phyloP scores from a whole-genome alignment of 2,888 invertebrate species.

The Phalera bucephala region DNA sequence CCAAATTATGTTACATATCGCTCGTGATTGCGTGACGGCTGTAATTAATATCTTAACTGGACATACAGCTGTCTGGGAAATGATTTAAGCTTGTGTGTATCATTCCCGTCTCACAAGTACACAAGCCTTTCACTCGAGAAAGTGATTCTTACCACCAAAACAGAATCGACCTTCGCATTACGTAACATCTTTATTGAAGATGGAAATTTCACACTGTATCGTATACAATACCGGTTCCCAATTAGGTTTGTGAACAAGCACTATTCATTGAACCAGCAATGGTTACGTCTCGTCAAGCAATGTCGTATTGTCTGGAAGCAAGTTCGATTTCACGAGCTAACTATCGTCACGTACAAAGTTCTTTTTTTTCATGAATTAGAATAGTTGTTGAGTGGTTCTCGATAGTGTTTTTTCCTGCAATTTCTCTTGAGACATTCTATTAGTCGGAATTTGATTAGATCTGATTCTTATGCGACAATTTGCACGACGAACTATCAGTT shows the following conservation, averaged over 20 bases:
- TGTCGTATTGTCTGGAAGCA: slow-evolving; percentile 6
- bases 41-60: neutral
- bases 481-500: neutral
- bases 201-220: neutral
- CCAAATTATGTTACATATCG: neutral
- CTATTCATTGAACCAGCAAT: neutral
- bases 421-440: slow-evolving; percentile 9
- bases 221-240: neutral
- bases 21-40: neutral
- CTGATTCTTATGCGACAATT: neutral
- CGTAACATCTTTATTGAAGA: slow-evolving; percentile 1
- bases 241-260: neutral
- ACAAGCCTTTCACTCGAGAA: slow-evolving; percentile 19
- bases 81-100: neutral
- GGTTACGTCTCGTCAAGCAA: neutral
- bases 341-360: slow-evolving; percentile 17
- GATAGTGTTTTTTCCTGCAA: slow-evolving; percentile 3
- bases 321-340: slow-evolving; percentile 31
- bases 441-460: slow-evolving; percentile 6
- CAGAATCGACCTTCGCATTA: slow-evolving; percentile 4
- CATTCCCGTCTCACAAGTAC: neutral
- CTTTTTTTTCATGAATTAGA: slow-evolving; percentile 19
- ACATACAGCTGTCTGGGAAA: neutral
- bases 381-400: slow-evolving; percentile 4
- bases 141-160: slow-evolving; percentile 12